phyloP scores from a whole-genome alignment of 2,888 invertebrate genomes.

The Meandrusa payeni region DNA sequence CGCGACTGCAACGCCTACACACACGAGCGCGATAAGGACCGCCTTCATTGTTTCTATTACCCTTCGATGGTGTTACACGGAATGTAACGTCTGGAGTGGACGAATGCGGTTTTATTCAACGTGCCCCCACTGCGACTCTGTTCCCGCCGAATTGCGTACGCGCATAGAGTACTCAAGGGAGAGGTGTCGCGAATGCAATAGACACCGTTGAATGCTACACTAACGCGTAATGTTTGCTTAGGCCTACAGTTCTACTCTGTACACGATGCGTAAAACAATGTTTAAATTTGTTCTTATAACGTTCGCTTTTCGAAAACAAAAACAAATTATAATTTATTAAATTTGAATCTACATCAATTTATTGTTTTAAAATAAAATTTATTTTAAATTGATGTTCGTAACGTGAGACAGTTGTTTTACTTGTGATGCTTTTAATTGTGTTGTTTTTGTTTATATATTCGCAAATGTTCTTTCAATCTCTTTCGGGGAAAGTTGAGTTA shows the following conservation, averaged over 20 bases:
- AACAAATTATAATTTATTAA: too few species aligned
- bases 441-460: not conserved
- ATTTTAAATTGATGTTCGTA: too few species aligned
- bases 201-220: conserved; percentile 19
- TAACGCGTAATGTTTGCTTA: conserved; percentile 12
- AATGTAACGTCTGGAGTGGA: conserved; percentile 58
- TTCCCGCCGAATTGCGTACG: conserved; percentile 36
- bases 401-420: conserved; percentile 6
- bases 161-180: conserved; percentile 25
- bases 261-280: conserved; percentile 9
- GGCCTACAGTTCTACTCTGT: conserved; percentile 19
- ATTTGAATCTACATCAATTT: too few species aligned
- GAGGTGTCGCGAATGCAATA: conserved; percentile 32
- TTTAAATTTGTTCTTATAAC: not conserved
- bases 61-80: conserved; percentile 52
- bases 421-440: conserved; percentile 5
- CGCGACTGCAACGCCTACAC: conserved; percentile 68
- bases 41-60: conserved; percentile 63
- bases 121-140: conserved; percentile 56
- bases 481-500: conserved; percentile 7
- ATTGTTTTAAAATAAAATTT: too few species aligned
- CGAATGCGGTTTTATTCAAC: conserved; percentile 68
- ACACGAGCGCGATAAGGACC: conserved; percentile 69
- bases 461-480: not conserved
- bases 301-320: not conserved